Conservation (phyloP, 2,113 vertebrate genomes). For the Nannobrachium achirus region DNA sequence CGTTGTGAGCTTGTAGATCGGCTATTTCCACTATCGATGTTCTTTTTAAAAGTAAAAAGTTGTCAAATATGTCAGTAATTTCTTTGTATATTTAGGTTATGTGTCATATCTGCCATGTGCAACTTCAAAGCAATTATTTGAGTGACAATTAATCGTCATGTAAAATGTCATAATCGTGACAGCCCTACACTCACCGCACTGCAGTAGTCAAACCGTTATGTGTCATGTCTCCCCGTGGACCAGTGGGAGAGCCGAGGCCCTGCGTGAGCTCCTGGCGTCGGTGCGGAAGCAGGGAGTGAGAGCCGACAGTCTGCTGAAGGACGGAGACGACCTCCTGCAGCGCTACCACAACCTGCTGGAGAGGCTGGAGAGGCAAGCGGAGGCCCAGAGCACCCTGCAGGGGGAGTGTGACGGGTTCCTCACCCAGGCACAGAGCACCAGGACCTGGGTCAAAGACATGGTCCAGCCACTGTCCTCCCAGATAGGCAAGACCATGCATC, state of each 20-base stretch:
- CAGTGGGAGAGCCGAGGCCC: conserved; percentile 57
- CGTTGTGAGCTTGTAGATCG: too few relatives aligned
- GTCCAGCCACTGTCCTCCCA: conserved; percentile 15
- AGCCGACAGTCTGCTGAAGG: conserved; percentile 71
- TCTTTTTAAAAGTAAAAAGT: too few relatives aligned
- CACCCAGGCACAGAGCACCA: conserved; percentile 38
- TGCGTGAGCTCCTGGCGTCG: conserved; percentile 60
- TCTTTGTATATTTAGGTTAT: too few relatives aligned
- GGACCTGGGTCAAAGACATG: conserved; percentile 58
- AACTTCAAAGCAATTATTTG: too few relatives aligned
- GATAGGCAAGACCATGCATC: neutral
- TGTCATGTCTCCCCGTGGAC: neutral
- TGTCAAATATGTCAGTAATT: too few relatives aligned
- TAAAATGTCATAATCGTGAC: too few relatives aligned
- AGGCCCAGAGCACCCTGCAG: conserved; percentile 53
- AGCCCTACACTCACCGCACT: too few relatives aligned
- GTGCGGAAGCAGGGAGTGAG: conserved; percentile 72
- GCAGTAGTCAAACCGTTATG: too few relatives aligned
- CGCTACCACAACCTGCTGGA: conserved; percentile 69
- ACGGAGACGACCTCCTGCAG: conserved; percentile 70
- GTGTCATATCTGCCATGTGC: too few relatives aligned
- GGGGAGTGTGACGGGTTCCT: conserved; percentile 38
- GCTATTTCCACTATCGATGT: too few relatives aligned
- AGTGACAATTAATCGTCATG: too few relatives aligned
- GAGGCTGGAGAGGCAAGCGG: conserved; percentile 48